Percentiles rank a stretch among this genome's conserved stretches.
These are phyloP conservation scores for Crotalus tigris DNA, from an alignment of 2,113 vertebrate species.

Conservation along the genomic window DNA sequence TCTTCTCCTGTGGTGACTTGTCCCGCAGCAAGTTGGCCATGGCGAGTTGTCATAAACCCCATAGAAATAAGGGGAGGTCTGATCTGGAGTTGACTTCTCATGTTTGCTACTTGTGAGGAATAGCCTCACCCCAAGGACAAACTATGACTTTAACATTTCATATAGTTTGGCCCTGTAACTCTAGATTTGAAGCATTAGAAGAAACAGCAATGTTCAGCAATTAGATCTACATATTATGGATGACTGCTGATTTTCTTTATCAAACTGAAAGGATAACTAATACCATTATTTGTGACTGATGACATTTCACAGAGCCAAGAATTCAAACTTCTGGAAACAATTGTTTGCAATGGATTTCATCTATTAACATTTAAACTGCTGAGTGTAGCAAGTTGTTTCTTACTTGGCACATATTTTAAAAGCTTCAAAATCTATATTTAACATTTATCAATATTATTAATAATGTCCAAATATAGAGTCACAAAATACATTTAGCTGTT, in stretches of 20 bases:
- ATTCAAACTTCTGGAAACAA: slow-evolving; percentile 6
- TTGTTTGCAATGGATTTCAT: slow-evolving; percentile 27
- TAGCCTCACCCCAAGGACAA: neutral
- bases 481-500: slow-evolving; percentile 3
- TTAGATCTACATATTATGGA: slow-evolving; percentile 8
- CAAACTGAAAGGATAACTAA: neutral
- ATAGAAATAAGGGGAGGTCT: neutral
- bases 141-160: neutral
- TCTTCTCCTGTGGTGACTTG: neutral
- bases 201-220: slow-evolving; percentile 1
- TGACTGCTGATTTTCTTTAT: neutral
- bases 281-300: neutral
- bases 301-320: slow-evolving; percentile 4
- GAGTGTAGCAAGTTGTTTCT: slow-evolving; percentile 15
- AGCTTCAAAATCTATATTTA: slow-evolving; percentile 20
- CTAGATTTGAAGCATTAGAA: neutral
- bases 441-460: neutral
- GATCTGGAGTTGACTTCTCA: neutral
- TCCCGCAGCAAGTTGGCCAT: neutral
- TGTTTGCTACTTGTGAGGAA: neutral
- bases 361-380: slow-evolving; percentile 32
- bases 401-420: neutral
- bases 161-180: neutral
- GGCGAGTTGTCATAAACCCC: neutral
- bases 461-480: slow-evolving; percentile 4